Conservation (phyloP, 2,113 vertebrate genomes). For the Tringa solitaria region DNA sequence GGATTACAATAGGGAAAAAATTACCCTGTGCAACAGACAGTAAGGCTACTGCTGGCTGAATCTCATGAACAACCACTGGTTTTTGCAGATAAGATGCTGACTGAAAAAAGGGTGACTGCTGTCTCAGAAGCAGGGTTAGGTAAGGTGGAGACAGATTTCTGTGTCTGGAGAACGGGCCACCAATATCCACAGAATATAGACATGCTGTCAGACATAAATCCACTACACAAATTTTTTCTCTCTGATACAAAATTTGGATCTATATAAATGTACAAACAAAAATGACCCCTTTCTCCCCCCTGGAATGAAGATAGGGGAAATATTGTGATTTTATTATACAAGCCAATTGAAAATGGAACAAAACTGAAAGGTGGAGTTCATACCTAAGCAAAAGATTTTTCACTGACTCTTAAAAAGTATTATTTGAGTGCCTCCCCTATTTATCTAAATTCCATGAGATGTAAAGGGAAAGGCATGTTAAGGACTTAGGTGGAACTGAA, state of each 20-base stretch:
- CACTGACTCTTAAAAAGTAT: neutral
- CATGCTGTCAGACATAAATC: neutral
- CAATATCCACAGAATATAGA: neutral
- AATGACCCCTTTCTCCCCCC: neutral
- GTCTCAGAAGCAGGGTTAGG: neutral
- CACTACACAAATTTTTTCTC: neutral
- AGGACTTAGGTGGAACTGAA: neutral
- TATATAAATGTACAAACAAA: neutral
- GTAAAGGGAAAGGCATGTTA: neutral
- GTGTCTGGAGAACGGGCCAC: neutral
- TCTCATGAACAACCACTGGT: neutral
- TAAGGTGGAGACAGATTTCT: neutral
- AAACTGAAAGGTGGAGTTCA: neutral
- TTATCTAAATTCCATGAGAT: neutral
- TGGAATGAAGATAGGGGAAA: neutral
- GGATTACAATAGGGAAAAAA: neutral
- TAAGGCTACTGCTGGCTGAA: neutral
- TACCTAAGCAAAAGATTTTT: neutral
- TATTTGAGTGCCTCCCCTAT: neutral
- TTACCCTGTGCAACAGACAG: neutral
- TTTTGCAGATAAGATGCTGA: neutral
- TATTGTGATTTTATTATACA: neutral
- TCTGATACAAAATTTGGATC: neutral
- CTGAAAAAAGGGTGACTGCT: neutral
- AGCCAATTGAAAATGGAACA: neutral